A percentile compares a stretch with the other conserved stretches of the same genome.
Evolutionary conservation across 2,888 invertebrate species (phyloP).

Genomic region (Kuschelorhynchus macadamiae): DNA sequence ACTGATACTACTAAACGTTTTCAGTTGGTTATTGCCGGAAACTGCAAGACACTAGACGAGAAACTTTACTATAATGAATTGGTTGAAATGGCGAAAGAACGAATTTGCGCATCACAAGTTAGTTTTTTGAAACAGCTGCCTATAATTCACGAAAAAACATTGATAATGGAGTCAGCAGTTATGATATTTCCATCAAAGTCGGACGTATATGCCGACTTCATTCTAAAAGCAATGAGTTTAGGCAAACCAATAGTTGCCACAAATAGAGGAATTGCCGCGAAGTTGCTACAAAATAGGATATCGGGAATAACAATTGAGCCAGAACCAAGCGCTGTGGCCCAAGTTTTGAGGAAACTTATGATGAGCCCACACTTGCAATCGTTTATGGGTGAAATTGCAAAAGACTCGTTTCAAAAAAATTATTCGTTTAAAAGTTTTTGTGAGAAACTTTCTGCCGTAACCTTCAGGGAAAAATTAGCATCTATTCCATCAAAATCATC

Average conservation of each 20-base stretch:
- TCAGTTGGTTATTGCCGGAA: conserved; percentile 64
- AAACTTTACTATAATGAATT: conserved; percentile 61
- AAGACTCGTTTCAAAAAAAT: conserved; percentile 59
- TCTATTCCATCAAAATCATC: not conserved
- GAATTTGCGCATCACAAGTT: conserved; percentile 61
- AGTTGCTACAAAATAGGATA: conserved; percentile 60
- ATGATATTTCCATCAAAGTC: conserved; percentile 62
- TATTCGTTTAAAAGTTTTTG: conserved; percentile 61
- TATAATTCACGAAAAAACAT: conserved; percentile 62
- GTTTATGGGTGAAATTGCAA: conserved; percentile 64
- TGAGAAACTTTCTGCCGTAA: conserved; percentile 32
- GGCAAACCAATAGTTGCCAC: conserved; percentile 63
- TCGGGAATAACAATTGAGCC: conserved; percentile 64
- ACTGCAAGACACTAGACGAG: conserved; percentile 59
- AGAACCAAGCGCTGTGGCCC: conserved; percentile 60
- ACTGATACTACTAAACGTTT: conserved; percentile 57
- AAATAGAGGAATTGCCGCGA: conserved; percentile 62
- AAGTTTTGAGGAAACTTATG: conserved; percentile 63
- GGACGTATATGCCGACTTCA: conserved; percentile 61
- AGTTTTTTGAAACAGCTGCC: conserved; percentile 63
- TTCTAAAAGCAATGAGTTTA: conserved; percentile 62
- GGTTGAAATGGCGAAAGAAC: conserved; percentile 58
- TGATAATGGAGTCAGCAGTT: conserved; percentile 61
- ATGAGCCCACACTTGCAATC: conserved; percentile 61
- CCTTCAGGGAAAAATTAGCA: not conserved